Evolutionary conservation across 2,113 vertebrate species (phyloP).

Genomic region (Cavia aperea): DNA sequence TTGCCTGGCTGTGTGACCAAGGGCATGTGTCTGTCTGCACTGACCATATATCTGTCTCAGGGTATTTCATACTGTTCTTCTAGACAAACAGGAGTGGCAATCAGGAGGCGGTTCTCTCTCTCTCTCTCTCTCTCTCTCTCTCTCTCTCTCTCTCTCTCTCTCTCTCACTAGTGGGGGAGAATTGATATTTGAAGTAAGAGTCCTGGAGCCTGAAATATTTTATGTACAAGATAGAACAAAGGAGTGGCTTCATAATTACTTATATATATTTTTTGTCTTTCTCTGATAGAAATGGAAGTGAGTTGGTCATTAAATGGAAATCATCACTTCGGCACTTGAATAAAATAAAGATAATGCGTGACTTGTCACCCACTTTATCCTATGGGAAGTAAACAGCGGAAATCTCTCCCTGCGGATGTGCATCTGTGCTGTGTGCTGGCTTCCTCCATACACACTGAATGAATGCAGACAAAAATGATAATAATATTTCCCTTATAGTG

Average conservation of each 20-base stretch:
- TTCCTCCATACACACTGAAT: rapidly evolving
- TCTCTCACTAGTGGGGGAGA: background rate
- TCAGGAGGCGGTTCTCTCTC: background rate
- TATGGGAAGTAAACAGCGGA: rapidly evolving
- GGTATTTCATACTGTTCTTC: background rate
- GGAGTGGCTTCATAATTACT: background rate
- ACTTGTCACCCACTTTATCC: background rate
- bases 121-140: background rate
- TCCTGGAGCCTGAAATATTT: background rate
- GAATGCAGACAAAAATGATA: rapidly evolving
- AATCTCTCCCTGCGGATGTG: rapidly evolving
- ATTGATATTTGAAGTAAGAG: background rate
- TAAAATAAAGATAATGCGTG: background rate
- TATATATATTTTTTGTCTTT: background rate
- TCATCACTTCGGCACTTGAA: background rate
- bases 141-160: background rate
- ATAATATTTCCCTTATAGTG: background rate
- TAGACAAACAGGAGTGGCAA: rapidly evolving
- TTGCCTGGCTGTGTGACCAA: background rate
- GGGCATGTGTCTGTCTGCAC: rapidly evolving
- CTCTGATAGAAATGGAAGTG: background rate
- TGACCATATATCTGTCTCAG: background rate
- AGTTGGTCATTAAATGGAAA: background rate
- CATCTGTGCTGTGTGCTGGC: rapidly evolving
- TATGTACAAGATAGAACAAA: background rate